phyloP scores from a whole-genome alignment of 2,888 invertebrate genomes.

The Leptinotarsa rubiginosa region DNA sequence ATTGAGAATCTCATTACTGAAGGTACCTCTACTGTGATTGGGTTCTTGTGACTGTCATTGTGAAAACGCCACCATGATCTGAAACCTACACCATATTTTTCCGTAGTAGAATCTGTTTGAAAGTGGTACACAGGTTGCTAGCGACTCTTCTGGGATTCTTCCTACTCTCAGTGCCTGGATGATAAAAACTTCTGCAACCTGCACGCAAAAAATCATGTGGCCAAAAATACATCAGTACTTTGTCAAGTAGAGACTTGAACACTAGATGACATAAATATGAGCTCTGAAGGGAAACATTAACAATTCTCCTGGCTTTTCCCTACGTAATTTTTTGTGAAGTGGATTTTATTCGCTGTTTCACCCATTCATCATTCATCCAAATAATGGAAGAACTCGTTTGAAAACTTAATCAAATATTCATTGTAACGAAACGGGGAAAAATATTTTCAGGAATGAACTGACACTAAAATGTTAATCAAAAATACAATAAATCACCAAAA shows the following conservation, averaged over 20 bases:
- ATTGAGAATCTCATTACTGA: neutral
- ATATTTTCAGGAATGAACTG: too few relatives aligned
- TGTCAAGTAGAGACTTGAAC: neutral
- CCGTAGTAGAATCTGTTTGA: conserved; percentile 7
- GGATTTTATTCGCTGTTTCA: too few relatives aligned
- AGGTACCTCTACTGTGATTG: neutral
- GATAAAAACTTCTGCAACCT: neutral
- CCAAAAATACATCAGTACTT: neutral
- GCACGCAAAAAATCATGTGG: too few relatives aligned
- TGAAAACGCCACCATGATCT: neutral
- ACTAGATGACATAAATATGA: neutral
- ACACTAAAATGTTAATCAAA: too few relatives aligned
- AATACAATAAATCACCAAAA: too few relatives aligned
- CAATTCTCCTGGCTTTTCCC: neutral
- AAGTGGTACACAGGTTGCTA: conserved; percentile 13
- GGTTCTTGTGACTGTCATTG: neutral
- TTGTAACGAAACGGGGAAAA: too few relatives aligned
- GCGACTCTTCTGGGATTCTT: neutral
- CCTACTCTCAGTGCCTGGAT: conserved; percentile 7
- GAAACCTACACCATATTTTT: conserved; percentile 11
- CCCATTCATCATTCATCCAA: too few relatives aligned
- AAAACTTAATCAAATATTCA: too few relatives aligned
- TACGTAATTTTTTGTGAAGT: conserved; percentile 1
- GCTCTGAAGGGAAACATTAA: neutral
- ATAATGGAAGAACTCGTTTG: too few relatives aligned